Evolutionary conservation across 2,797 vertebrate genomes (phyloP), one percentile per base, ranked within the genome.

Genomic region (Chromobotia macracanthus): DNA sequence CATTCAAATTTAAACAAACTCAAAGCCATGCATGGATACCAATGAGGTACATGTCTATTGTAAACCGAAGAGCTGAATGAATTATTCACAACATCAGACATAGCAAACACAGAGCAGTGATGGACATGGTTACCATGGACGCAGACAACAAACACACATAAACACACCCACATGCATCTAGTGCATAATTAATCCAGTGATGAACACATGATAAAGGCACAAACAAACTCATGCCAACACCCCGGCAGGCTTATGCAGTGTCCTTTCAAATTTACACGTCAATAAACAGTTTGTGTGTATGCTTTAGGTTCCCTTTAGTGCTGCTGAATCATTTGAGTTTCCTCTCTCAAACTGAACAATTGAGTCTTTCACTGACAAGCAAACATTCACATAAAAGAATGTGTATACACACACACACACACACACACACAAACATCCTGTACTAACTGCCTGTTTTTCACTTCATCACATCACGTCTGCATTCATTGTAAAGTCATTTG

Each of bases 101-200:
- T 86, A 84, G 86, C 87, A 82, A 86, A 83, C 51, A 81, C 75
- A 28, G 83, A 85, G 72, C 87, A 83, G 87, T 89, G 87, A 87
- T 78, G 72, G 79, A 76, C 69, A 66, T 48, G 73, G 80, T 82
- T 84, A 86, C 86, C 88, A 83, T 68, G 56, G 80, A 77, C 60
- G 79, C 73, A 55, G 72, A 66, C 63, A 85, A 80, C 82, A 83
- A 65, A 78, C 51, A 84, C 31, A 7, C 70, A 55, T 48, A 67
- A 71, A 80, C 46, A 72, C 65, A 69, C 31, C 55, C 60, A 77
- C 68, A 65, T 31, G 77, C 35, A 78, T 55, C 23, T 70, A 65
- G 79, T 79, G 74, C 73, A 77, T 80, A 81, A 85, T 81, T 68
- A 74, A 79, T 84, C 82, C 63, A 70, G 61, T 80, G 84, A 86